Evolutionary conservation across 2,797 vertebrate species (phyloP).

Genomic region (Perodicticus potto): DNA sequence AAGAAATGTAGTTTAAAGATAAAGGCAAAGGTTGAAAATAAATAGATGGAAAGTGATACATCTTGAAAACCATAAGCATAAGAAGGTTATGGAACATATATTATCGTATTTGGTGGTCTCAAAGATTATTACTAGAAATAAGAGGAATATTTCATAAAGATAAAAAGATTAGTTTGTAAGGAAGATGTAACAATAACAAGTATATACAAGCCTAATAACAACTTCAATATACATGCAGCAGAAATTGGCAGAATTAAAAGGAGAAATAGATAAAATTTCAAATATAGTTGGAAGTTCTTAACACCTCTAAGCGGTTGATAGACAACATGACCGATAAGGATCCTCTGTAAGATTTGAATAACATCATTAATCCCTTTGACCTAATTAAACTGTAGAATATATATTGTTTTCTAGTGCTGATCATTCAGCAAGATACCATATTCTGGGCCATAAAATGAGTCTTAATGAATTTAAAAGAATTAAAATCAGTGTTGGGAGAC

Average conservation of each 20-base stretch:
- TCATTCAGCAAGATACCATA: constrained; percentile 15
- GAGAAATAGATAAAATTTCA: constrained; percentile 21
- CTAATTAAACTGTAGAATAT: constrained; percentile 29
- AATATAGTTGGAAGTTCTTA: constrained; percentile 40
- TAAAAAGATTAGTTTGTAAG: background rate
- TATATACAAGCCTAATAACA: background rate
- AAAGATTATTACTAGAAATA: constrained; percentile 16
- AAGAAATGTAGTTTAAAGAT: background rate
- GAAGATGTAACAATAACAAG: background rate
- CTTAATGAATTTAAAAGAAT: constrained; percentile 48
- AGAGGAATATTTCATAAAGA: constrained; percentile 12
- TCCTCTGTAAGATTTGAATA: constrained; percentile 39
- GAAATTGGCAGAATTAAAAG: constrained; percentile 40
- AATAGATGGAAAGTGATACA: constrained; percentile 3
- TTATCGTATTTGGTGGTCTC: constrained; percentile 9
- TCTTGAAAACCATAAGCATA: constrained; percentile 32
- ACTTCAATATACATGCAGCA: constrained; percentile 17
- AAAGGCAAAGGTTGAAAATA: constrained; percentile 23
- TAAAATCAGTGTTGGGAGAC: background rate
- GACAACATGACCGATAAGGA: background rate
- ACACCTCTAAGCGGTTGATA: background rate
- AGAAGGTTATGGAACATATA: background rate
- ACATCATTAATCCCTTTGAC: background rate
- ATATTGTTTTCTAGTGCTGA: constrained; percentile 42
- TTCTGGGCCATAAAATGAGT: constrained; percentile 12